Evolutionary conservation across 2,797 vertebrate genomes (phyloP), one percentile per base, ranked within the genome.

Genomic region (Coilia nasus): DNA sequence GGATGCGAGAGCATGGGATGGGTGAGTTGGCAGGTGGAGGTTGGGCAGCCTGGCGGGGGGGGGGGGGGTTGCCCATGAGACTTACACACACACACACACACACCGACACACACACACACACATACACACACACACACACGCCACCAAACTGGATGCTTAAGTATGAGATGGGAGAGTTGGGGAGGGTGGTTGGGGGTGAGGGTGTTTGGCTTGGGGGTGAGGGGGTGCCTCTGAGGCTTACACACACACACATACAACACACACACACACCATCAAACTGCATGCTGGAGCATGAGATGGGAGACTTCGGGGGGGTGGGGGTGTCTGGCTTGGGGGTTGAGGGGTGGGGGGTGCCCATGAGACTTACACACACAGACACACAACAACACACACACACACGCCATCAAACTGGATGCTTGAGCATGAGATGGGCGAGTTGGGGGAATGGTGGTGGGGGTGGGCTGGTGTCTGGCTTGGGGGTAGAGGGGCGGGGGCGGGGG

Each of bases 391-490:
- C 50, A 54, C 7, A 54, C 50, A 54, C 50, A 54, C 50, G 9
- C 50, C 35, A 41, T 5, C 35, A 41, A 41, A 41, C 35, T 41
- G 35, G 35, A 41, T 1, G 35, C 35, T 41, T 41, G 35, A 41
- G 35, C 35, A 41, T 41, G 35, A 41, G 35, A 41, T 54, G 50
- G 7, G 7, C 1, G 50, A 10, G 50, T 25, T 25, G n/a, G 6
- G 25, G 67, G 4, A n/a, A n/a, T n/a, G n/a, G n/a, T n/a, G n/a
- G 67, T 71, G 67, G 9, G 62, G 0, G 62, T 64, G 50, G 7
- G 50, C 14, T 2, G 14, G 50, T 2, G 50, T 54, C 7, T 54
- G 93, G 85, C 17, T 87, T 89, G 90, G 91, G 92, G 91, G 88
- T 83, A 83, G 87, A 86, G 89, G 57, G 17, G 57, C 6, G 57